phyloP scores from a whole-genome alignment of 92 coral and sea anemone genomes.

The Porites lobata region DNA sequence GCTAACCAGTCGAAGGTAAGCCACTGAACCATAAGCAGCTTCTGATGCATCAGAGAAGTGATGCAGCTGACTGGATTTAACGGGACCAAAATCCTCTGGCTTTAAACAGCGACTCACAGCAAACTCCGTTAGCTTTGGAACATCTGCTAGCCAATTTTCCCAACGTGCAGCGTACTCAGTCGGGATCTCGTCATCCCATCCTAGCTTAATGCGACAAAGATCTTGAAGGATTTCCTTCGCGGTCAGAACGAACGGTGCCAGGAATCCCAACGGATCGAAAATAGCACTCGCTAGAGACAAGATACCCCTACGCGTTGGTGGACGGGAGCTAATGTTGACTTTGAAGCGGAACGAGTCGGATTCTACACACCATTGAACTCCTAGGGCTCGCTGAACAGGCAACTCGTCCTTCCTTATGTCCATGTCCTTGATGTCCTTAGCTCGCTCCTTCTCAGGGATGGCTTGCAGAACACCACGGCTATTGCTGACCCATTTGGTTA shows the following conservation, averaged over 20 bases:
- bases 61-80: background rate
- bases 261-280: constrained; percentile 15
- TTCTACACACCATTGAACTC: constrained; percentile 25
- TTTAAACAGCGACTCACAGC: too few species aligned
- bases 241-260: constrained; percentile 15
- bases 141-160: background rate
- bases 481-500: constrained; percentile 38
- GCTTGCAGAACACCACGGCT: constrained; percentile 14
- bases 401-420: background rate
- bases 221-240: constrained; percentile 34
- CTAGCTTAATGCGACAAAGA: constrained; percentile 13
- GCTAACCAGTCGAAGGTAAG: constrained; percentile 14
- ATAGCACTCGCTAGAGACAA: background rate
- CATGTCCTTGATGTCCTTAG: background rate
- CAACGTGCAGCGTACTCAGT: background rate
- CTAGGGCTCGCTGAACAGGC: constrained; percentile 19
- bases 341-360: background rate
- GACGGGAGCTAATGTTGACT: background rate
- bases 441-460: constrained; percentile 13
- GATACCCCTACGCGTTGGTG: constrained; percentile 6
- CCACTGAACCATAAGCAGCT: too few species aligned
- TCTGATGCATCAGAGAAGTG: too few species aligned
- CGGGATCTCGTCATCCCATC: constrained; percentile 33
- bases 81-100: background rate
- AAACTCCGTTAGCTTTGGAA: background rate